phyloP scores from a whole-genome alignment of 2,888 invertebrate genomes.

The Ophion costatus region DNA sequence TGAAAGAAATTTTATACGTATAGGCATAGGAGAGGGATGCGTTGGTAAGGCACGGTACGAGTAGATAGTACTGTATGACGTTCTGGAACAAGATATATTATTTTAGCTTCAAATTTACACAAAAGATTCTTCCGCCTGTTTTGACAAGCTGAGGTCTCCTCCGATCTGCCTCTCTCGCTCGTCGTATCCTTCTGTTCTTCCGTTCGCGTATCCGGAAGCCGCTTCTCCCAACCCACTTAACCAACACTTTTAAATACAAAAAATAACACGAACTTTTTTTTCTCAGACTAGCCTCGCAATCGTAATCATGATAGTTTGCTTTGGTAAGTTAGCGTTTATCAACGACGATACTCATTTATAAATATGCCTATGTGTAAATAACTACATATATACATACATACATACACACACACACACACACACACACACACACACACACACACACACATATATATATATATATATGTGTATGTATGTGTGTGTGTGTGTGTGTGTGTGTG shows the following conservation, averaged over 20 bases:
- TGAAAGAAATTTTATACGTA: constrained; percentile 31
- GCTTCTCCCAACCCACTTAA: constrained; percentile 30
- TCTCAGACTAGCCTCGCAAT: constrained; percentile 51
- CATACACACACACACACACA: background rate
- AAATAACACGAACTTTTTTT: constrained; percentile 20
- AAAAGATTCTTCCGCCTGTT: constrained; percentile 74
- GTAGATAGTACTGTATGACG: constrained; percentile 16
- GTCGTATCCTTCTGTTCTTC: constrained; percentile 66
- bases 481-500: too few species aligned
- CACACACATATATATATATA: too few species aligned
- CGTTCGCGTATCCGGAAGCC: constrained; percentile 53
- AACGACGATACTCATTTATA: background rate
- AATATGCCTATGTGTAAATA: background rate
- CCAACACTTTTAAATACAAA: constrained; percentile 20
- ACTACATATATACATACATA: background rate
- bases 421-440: background rate
- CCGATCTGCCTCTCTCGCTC: constrained; percentile 71
- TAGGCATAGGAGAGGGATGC: background rate
- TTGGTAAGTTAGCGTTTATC: constrained; percentile 38
- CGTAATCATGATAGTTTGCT: constrained; percentile 23
- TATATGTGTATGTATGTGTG: too few species aligned
- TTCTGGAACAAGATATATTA: constrained; percentile 75
- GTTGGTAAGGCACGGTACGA: background rate
- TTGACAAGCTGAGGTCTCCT: constrained; percentile 70
- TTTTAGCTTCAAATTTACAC: constrained; percentile 78